Base-by-base conservation (phyloP, 2,797 vertebrate genomes). In the Falco berigora region DNA sequence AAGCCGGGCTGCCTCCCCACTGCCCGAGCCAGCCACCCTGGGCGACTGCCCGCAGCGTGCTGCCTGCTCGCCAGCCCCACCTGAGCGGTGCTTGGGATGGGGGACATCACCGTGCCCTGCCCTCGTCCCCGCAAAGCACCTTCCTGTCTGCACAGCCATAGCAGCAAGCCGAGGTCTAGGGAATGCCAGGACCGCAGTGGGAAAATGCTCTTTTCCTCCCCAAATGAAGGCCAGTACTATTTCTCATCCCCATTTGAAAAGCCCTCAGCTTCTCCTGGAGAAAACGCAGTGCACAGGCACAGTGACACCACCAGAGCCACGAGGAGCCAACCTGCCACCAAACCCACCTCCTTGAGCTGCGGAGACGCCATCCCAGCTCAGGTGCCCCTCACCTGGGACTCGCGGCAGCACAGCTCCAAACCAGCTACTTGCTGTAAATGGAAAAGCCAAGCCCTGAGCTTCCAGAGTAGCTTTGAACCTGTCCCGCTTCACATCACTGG, bases 271-370 rank as follows among this genome's bases (percentile, higher is more conserved):
- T 9, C 2, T 25, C 8, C 17, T 0, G 1, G 20, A 40, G 79
- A 24, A 58, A 68, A 71, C 1, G 8, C 0, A 0, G 15, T 0
- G 0, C 3, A 1, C 5, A 12, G 73, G 30, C 36, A 19, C 38
- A 77, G 80, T 6, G 32, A 44, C 10, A 0, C 1, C 50, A 40
- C 50, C 72, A 10, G 0, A 4, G 55, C 42, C 5, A 3, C 9
- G 1, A 2, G 13, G 40, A 71, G 8, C 38, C 4, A 20, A 0
- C 8, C 44, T 36, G 24, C 68, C 63, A 21, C 32, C 42, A 69
- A 73, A 53, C 14, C 36, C 32, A 46, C 28, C 44, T 36, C 32
- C 25, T 34, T 14, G 0, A 77, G 32, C 46, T 27, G 1, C 18
- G 19, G 50, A 66, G 55, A 30, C 2, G 1, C 38, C 2, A 0